phyloP scores from a whole-genome alignment of 2,888 invertebrate genomes.

The Ophraella communa region DNA sequence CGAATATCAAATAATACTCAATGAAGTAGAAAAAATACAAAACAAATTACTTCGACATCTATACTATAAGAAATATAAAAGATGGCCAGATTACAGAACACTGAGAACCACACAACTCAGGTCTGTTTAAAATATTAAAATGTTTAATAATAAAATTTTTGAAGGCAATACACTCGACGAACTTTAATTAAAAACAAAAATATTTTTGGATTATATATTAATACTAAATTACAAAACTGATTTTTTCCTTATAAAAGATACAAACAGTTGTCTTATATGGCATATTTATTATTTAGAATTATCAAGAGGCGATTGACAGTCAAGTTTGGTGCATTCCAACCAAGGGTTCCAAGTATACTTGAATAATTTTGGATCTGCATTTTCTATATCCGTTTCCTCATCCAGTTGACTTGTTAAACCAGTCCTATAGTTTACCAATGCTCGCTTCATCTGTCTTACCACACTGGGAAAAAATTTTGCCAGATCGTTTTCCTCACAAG shows the following conservation, averaged over 20 bases:
- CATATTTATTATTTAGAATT: not conserved
- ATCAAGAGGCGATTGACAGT: constrained; percentile 31
- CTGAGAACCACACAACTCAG: too few relatives aligned
- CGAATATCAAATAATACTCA: too few relatives aligned
- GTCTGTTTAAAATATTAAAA: too few relatives aligned
- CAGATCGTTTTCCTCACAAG: constrained; percentile 78
- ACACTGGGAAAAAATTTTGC: constrained; percentile 64
- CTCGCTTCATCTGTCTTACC: constrained; percentile 60
- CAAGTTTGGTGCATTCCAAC: constrained; percentile 57
- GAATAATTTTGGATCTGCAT: constrained; percentile 74
- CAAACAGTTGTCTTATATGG: not conserved
- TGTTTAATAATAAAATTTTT: too few relatives aligned
- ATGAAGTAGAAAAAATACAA: too few relatives aligned
- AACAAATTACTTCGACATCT: too few relatives aligned
- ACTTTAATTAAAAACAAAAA: too few relatives aligned
- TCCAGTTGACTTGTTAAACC: constrained; percentile 64
- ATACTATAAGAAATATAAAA: too few relatives aligned
- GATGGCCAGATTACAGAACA: too few relatives aligned
- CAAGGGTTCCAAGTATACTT: constrained; percentile 78
- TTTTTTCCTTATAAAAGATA: not conserved
- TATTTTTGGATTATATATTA: too few relatives aligned
- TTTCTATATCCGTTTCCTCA: constrained; percentile 63
- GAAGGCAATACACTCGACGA: too few relatives aligned
- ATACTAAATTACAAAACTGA: not conserved
- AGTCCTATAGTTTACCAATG: constrained; percentile 62